Conservation (phyloP, 2,888 invertebrate species). For the Piscicola geometra region DNA sequence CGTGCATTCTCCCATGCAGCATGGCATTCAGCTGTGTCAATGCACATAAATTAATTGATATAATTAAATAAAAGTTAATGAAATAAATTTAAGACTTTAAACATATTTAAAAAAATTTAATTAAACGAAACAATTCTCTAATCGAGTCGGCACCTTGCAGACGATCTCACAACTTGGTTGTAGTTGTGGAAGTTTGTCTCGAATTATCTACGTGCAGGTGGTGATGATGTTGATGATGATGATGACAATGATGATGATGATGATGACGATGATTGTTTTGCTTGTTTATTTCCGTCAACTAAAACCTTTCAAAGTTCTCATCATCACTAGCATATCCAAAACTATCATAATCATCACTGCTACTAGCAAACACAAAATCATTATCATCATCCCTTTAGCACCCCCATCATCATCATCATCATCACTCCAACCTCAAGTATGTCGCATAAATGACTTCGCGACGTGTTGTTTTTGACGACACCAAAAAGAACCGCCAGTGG, state of each 20-base stretch:
- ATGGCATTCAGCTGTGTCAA: conserved; percentile 67
- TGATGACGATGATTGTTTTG: not conserved
- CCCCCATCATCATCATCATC: conserved; percentile 21
- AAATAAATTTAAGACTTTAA: no score
- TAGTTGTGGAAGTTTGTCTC: no score
- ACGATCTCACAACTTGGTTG: not conserved
- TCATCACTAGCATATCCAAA: no score
- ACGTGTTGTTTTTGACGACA: conserved; percentile 64
- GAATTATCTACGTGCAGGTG: no score
- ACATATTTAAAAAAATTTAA: no score
- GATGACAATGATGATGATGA: conserved; percentile 13
- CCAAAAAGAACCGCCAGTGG: conserved; percentile 69
- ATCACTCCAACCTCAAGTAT: conserved; percentile 60
- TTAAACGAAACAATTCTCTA: no score
- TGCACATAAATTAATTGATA: not conserved
- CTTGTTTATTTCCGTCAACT: no score
- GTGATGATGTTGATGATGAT: not conserved
- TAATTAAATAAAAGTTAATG: not conserved
- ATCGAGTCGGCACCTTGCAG: not conserved
- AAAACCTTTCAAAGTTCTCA: no score
- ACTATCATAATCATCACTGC: not conserved
- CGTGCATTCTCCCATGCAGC: conserved; percentile 82
- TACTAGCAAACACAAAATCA: not conserved
- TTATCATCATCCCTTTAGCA: not conserved
- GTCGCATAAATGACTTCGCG: conserved; percentile 65